Evolutionary conservation across 2,888 invertebrate species (phyloP).

Genomic region (Thereva unica): DNA sequence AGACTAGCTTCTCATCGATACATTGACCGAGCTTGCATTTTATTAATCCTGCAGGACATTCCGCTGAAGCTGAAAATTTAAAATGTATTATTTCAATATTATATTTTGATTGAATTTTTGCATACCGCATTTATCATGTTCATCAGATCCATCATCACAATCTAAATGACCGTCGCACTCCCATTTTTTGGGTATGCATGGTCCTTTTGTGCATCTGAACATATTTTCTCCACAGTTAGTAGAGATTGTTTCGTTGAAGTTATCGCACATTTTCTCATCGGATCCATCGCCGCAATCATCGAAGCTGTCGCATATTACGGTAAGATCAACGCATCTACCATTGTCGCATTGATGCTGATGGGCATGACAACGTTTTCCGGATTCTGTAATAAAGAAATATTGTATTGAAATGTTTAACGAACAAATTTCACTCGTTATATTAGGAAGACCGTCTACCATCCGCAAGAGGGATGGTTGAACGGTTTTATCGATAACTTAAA

Average conservation of each 20-base stretch:
- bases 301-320: conserved; percentile 60
- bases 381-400: conserved; percentile 40
- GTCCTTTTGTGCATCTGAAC: conserved; percentile 69
- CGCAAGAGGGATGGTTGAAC: no score
- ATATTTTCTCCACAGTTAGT: conserved; percentile 57
- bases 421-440: no score
- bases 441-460: no score
- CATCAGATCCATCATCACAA: conserved; percentile 76
- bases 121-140: conserved; percentile 63
- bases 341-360: conserved; percentile 61
- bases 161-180: conserved; percentile 77
- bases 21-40: conserved; percentile 63
- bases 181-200: conserved; percentile 70
- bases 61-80: conserved; percentile 43
- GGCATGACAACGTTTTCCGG: conserved; percentile 55
- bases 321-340: conserved; percentile 60
- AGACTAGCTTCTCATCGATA: conserved; percentile 60
- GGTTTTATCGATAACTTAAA: no score
- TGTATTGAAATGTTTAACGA: no score
- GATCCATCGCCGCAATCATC: conserved; percentile 64
- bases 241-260: conserved; percentile 31
- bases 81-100: neutral
- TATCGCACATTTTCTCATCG: conserved; percentile 61
- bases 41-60: conserved; percentile 51
- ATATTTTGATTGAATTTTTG: conserved; percentile 9